phyloP scores from a whole-genome alignment of 2,113 vertebrate species.

The Oryzias woworae region DNA sequence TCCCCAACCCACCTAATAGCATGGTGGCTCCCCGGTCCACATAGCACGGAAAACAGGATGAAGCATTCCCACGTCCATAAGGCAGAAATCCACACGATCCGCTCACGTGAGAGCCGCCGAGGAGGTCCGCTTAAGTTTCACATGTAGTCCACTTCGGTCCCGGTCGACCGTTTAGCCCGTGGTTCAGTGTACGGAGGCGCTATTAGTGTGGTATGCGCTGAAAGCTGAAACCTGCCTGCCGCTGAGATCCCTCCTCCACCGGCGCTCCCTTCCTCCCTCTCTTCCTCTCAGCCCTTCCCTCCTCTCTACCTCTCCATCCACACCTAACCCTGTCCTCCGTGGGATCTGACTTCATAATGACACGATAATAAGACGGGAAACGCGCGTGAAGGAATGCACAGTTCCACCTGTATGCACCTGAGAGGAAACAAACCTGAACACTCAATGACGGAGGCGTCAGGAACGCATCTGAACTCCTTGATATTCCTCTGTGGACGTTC shows the following conservation, averaged over 20 bases:
- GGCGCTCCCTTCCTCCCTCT: conserved; percentile 55
- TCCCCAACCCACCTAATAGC: conserved; percentile 82
- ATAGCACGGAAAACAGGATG: conserved; percentile 72
- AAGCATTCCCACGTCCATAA: conserved; percentile 63
- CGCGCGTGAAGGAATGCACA: too few species aligned
- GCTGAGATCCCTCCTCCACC: conserved; percentile 41
- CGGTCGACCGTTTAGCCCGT: neutral
- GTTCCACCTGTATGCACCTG: too few species aligned
- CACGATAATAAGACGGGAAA: too few species aligned
- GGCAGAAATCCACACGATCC: conserved; percentile 14
- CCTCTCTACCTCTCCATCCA: neutral
- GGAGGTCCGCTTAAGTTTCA: neutral
- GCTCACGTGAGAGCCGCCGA: conserved; percentile 2
- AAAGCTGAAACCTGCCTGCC: conserved; percentile 73
- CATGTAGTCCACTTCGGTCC: neutral
- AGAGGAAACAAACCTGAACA: too few species aligned
- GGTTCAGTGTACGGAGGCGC: conserved; percentile 43
- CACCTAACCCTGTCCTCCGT: neutral
- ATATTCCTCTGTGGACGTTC: too few species aligned
- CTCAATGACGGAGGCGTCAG: too few species aligned
- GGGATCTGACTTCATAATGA: too few species aligned
- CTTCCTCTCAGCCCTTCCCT: conserved; percentile 13
- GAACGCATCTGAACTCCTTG: too few species aligned
- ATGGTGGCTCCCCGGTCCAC: conserved; percentile 82
- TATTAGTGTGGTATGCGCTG: conserved; percentile 61